Conservation (phyloP, 2,113 vertebrate species). For the Thalassoma bifasciatum region DNA sequence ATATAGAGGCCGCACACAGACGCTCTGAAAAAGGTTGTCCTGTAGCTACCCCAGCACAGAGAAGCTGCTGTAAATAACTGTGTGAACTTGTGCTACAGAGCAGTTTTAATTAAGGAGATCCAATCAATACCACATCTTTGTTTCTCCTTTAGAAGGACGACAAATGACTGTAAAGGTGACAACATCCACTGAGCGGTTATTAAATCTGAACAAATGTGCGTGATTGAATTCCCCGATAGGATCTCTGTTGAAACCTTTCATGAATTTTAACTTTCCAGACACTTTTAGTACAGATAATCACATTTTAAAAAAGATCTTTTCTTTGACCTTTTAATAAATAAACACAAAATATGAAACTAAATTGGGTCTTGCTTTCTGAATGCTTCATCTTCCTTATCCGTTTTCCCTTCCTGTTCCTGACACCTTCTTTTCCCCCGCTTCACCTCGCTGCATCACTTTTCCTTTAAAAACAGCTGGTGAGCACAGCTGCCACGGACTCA, state of each 20-base stretch:
- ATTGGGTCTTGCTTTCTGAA: not conserved
- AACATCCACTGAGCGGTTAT: not conserved
- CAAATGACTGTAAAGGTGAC: too few relatives aligned
- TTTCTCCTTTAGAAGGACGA: too few relatives aligned
- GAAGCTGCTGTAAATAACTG: too few relatives aligned
- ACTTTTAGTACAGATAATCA: not conserved
- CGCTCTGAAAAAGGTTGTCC: not conserved
- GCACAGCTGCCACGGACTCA: conserved; percentile 77
- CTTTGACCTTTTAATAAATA: not conserved
- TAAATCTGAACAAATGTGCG: not conserved
- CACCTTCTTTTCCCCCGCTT: conserved; percentile 29
- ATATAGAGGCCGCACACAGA: conserved; percentile 3
- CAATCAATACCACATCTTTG: too few relatives aligned
- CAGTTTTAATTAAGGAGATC: too few relatives aligned
- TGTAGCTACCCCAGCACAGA: too few relatives aligned
- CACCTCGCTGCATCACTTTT: conserved; percentile 39
- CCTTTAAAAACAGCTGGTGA: conserved; percentile 77
- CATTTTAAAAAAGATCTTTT: not conserved
- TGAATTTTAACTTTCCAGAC: not conserved
- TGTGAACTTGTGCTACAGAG: too few relatives aligned
- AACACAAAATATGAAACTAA: not conserved
- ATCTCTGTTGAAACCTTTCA: not conserved
- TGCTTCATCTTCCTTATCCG: conserved; percentile 7
- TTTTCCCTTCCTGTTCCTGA: conserved; percentile 11
- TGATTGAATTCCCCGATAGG: too few relatives aligned